These are phyloP conservation scores for Rhopilema esculentum DNA, from an alignment of 30 jellyfish, hydroid and myxozoan genomes.

Conservation along the genomic window DNA sequence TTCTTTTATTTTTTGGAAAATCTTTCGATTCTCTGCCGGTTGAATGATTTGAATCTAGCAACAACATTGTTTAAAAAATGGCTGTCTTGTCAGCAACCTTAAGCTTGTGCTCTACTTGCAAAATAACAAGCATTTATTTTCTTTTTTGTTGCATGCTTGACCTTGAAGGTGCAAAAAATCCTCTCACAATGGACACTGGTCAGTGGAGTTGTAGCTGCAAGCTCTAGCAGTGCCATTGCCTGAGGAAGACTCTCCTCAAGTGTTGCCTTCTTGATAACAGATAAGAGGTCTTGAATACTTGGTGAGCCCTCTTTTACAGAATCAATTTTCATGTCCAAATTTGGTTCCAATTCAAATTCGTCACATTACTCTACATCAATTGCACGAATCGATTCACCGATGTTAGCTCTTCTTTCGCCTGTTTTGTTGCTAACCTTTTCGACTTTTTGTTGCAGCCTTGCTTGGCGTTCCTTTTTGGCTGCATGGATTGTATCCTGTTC, in stretches of 20 bases:
- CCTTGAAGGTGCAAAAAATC: conserved; percentile 6
- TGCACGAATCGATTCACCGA: neutral
- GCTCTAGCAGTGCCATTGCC: conserved; percentile 15
- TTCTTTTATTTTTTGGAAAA: conserved; percentile 24
- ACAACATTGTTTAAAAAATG: conserved; percentile 21
- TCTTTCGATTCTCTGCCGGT: conserved; percentile 9
- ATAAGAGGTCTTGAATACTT: conserved; percentile 45
- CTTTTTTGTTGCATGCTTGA: conserved; percentile 4
- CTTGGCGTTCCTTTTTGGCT: conserved; percentile 1
- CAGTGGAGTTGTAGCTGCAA: conserved; percentile 27
- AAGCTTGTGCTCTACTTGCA: too few relatives aligned
- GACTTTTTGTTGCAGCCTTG: neutral
- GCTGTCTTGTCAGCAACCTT: conserved; percentile 35
- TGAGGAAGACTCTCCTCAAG: conserved; percentile 40
- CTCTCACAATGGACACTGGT: conserved; percentile 55
- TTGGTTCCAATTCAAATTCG: conserved; percentile 4
- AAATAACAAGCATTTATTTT: conserved; percentile 14
- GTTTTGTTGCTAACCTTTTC: neutral
- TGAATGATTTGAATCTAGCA: neutral
- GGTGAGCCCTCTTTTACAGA: conserved; percentile 39
- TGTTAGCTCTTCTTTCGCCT: neutral
- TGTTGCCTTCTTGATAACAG: conserved; percentile 21
- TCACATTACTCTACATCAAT: conserved; percentile 11
- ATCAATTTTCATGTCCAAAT: conserved; percentile 3
- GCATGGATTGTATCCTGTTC: conserved; percentile 13